Evolutionary conservation across 2,113 vertebrate species (phyloP).

Genomic region (Oryzias celebensis): DNA sequence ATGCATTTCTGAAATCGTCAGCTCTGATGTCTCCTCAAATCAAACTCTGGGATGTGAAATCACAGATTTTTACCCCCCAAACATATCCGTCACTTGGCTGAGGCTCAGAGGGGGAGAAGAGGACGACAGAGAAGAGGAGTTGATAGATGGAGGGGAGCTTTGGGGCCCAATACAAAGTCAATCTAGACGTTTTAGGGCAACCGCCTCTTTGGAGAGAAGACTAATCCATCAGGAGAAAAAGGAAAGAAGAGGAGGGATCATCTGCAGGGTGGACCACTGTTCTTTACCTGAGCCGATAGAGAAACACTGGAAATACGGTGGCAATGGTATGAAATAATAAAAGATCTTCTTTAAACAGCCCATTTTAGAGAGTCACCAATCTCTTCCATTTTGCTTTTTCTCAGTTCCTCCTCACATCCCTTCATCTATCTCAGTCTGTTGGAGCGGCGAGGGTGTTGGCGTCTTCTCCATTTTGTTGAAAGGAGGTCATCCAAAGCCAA

Average conservation of each 20-base stretch:
- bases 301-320: slow-evolving; percentile 64
- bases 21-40: slow-evolving; percentile 16
- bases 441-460: slow-evolving; percentile 74
- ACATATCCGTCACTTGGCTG: slow-evolving; percentile 74
- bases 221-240: slow-evolving; percentile 34
- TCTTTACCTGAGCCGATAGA: slow-evolving; percentile 72
- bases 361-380: background rate
- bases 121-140: slow-evolving; percentile 66
- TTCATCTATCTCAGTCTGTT: slow-evolving; percentile 63
- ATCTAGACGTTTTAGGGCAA: slow-evolving; percentile 60
- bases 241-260: slow-evolving; percentile 48
- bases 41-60: slow-evolving; percentile 74
- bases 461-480: slow-evolving; percentile 74
- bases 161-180: slow-evolving; percentile 75
- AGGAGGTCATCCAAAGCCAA: slow-evolving; percentile 65
- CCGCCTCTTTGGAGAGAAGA: slow-evolving; percentile 54
- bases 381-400: background rate
- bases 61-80: slow-evolving; percentile 74
- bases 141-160: slow-evolving; percentile 62
- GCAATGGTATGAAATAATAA: slow-evolving; percentile 55
- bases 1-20: slow-evolving; percentile 63
- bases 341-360: accelerated
- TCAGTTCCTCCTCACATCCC: slow-evolving; percentile 73
- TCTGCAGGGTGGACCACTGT: slow-evolving; percentile 75
- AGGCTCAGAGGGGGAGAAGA: slow-evolving; percentile 54